Evolutionary conservation across 2,888 invertebrate species (phyloP).

Genomic region (Ligdia adustata): DNA sequence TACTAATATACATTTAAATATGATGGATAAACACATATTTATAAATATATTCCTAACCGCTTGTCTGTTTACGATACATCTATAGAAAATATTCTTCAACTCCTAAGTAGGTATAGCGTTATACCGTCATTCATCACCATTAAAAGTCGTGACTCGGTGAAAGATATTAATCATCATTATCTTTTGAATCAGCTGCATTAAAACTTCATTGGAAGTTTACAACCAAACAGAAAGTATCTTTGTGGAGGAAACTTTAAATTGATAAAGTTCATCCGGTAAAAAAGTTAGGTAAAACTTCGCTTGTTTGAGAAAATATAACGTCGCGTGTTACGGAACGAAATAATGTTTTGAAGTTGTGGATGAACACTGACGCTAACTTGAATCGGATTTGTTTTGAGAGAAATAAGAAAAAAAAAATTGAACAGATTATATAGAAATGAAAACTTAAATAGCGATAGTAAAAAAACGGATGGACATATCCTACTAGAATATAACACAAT

Average conservation of each 20-base stretch:
- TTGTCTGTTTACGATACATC: too few species aligned
- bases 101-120: not conserved
- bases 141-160: constrained; percentile 3
- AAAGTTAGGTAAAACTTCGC: constrained; percentile 18
- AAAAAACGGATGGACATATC: too few species aligned
- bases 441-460: too few species aligned
- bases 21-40: too few species aligned
- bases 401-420: too few species aligned
- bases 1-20: too few species aligned
- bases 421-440: too few species aligned
- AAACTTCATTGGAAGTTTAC: constrained; percentile 30
- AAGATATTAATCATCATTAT: constrained; percentile 24
- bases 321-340: constrained; percentile 22
- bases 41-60: too few species aligned
- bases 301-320: constrained; percentile 34
- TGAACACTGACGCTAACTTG: constrained; percentile 2
- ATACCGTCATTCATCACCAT: constrained; percentile 11
- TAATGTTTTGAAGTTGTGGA: not conserved
- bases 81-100: too few species aligned
- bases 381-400: not conserved
- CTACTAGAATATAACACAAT: too few species aligned
- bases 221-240: constrained; percentile 22
- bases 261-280: constrained; percentile 39
- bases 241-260: constrained; percentile 33
- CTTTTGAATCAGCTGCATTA: constrained; percentile 21